A percentile compares a stretch with the other conserved stretches of the same genome.
Conservation (phyloP, 2,888 invertebrate species). For the Conus canariensis region DNA sequence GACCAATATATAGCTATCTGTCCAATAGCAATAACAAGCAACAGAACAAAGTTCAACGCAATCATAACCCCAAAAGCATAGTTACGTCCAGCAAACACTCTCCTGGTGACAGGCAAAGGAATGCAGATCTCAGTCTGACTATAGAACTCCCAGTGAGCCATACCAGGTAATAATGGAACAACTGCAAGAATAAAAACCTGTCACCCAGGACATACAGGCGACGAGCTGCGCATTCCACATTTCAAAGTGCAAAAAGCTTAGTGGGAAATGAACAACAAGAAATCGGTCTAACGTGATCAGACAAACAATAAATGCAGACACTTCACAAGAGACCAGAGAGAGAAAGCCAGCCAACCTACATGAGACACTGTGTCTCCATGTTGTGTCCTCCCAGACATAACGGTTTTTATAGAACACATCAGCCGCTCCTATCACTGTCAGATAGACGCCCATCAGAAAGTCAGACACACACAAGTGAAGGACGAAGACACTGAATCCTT, state of each 20-base stretch:
- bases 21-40: not conserved
- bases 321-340: not conserved
- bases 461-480: conserved; percentile 44
- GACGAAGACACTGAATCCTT: conserved; percentile 37
- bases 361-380: conserved; percentile 56
- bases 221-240: conserved; percentile 55
- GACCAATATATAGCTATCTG: conserved; percentile 68
- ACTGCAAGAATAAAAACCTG: conserved; percentile 64
- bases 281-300: conserved; percentile 84
- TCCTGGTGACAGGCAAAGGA: conserved; percentile 74
- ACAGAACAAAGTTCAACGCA: conserved; percentile 66
- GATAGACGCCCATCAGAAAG: conserved; percentile 38
- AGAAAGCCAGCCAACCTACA: conserved; percentile 57
- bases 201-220: conserved; percentile 61
- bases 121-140: conserved; percentile 72
- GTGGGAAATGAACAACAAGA: conserved; percentile 82
- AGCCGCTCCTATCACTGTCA: not conserved
- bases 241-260: conserved; percentile 55
- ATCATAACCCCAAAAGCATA: conserved; percentile 74
- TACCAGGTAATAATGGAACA: conserved; percentile 68
- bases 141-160: conserved; percentile 62
- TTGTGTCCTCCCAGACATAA: conserved; percentile 58
- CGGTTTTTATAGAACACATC: conserved; percentile 51
- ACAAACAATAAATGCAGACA: conserved; percentile 7
- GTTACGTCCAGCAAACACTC: conserved; percentile 74